Percentiles rank a stretch among this genome's conserved stretches.
Conservation (phyloP, 2,113 vertebrate genomes). For the Malaclemys terrapin region DNA sequence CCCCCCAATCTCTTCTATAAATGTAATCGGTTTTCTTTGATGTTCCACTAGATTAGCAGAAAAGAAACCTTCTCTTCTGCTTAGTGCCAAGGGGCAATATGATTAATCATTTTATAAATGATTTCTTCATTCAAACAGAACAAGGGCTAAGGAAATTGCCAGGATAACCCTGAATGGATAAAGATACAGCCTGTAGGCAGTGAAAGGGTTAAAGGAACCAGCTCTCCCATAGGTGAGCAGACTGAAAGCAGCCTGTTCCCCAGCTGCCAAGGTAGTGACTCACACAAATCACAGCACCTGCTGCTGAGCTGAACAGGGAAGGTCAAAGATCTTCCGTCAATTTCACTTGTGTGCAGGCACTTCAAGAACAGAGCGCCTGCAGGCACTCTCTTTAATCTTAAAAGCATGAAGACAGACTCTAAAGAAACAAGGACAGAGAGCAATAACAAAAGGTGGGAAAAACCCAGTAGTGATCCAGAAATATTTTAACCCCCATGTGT, state of each 20-base stretch:
- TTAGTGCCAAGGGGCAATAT: background rate
- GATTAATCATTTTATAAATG: background rate
- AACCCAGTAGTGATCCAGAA: rapidly evolving
- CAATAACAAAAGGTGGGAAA: background rate
- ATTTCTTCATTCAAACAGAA: background rate
- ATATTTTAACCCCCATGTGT: background rate
- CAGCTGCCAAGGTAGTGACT: background rate
- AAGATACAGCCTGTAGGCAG: background rate
- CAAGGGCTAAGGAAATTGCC: background rate
- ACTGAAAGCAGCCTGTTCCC: background rate
- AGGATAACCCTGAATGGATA: background rate
- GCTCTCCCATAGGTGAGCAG: background rate
- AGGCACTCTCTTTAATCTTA: background rate
- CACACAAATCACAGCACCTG: background rate
- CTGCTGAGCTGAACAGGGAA: background rate
- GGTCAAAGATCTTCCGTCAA: background rate
- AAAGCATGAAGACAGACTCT: background rate
- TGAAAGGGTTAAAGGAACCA: background rate
- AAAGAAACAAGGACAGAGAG: background rate
- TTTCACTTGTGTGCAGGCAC: too few species aligned
- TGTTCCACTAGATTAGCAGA: background rate
- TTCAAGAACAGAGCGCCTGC: background rate
- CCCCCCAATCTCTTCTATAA: background rate
- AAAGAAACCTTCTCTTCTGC: background rate
- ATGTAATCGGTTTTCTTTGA: background rate